These are phyloP conservation scores for Sympetrum striolatum DNA, from an alignment of 2,888 invertebrate species.

Conservation along the genomic window DNA sequence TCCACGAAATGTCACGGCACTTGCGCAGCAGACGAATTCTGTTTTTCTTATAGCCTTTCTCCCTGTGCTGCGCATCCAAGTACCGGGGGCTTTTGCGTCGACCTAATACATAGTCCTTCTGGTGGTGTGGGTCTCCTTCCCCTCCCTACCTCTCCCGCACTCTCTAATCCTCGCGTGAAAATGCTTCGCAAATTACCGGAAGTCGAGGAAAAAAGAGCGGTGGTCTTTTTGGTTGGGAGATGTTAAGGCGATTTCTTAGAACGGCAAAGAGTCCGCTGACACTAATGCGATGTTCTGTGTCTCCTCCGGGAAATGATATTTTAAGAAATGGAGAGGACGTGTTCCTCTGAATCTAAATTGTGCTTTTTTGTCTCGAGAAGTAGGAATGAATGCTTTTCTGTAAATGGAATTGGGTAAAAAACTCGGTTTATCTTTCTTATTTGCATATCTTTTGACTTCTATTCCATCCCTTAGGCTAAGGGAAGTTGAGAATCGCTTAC, in stretches of 20 bases:
- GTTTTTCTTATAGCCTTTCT: background rate
- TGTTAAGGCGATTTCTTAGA: constrained; percentile 22
- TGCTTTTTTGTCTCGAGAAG: background rate
- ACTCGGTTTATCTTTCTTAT: too few species aligned
- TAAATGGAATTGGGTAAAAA: too few species aligned
- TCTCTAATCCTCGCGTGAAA: constrained; percentile 23
- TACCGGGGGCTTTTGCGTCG: background rate
- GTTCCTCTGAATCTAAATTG: background rate
- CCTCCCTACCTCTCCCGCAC: background rate
- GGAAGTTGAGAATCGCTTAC: too few species aligned
- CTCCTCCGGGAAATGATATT: constrained; percentile 10
- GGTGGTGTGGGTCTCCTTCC: background rate
- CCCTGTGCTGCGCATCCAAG: background rate
- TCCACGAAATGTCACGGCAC: background rate
- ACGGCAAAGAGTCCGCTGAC: constrained; percentile 25
- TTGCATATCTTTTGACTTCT: too few species aligned
- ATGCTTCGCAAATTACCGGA: constrained; percentile 39
- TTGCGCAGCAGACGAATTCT: too few species aligned
- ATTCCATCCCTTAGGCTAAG: too few species aligned
- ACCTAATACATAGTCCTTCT: background rate
- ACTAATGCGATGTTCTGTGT: constrained; percentile 23
- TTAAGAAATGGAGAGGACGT: background rate
- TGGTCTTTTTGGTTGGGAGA: background rate
- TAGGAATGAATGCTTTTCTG: too few species aligned
- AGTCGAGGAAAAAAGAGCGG: background rate